phyloP scores from a whole-genome alignment of 1,140 invertebrate species.

The Mactra quadrangularis region DNA sequence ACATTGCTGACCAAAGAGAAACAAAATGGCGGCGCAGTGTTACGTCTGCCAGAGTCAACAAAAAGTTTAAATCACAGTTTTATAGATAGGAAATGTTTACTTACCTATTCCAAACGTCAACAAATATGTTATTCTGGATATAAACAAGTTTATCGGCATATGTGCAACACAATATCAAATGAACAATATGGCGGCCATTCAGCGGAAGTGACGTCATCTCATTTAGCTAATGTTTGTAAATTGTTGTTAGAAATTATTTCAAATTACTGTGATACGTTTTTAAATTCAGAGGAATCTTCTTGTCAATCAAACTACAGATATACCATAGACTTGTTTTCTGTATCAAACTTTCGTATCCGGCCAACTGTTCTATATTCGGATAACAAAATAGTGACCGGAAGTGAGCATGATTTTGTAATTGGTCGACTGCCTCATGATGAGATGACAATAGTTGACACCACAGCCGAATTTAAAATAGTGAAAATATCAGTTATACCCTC shows the following conservation, averaged over 20 bases:
- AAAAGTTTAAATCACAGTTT: neutral
- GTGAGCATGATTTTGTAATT: neutral
- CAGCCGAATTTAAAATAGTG: conserved; percentile 36
- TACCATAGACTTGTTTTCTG: conserved; percentile 2
- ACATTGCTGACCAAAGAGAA: conserved; percentile 11
- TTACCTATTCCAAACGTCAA: neutral
- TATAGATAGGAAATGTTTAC: conserved; percentile 2
- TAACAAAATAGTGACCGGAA: neutral
- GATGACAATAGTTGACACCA: conserved; percentile 17
- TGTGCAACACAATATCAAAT: neutral
- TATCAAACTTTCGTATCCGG: neutral
- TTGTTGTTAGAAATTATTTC: neutral
- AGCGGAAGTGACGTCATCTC: too few relatives aligned
- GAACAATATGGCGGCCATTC: too few relatives aligned
- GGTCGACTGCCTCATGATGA: neutral
- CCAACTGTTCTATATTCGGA: conserved; percentile 10
- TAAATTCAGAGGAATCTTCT: neutral
- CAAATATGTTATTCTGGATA: conserved; percentile 6
- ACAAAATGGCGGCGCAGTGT: neutral
- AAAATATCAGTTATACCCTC: conserved; percentile 37
- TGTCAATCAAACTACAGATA: conserved; percentile 4
- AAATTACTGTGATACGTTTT: conserved; percentile 9
- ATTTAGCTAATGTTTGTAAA: neutral
- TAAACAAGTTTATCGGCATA: neutral
- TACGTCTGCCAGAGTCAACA: conserved; percentile 6